Base-by-base conservation (phyloP, 2,797 vertebrate genomes). In the Pseudopleuronectes americanus region DNA sequence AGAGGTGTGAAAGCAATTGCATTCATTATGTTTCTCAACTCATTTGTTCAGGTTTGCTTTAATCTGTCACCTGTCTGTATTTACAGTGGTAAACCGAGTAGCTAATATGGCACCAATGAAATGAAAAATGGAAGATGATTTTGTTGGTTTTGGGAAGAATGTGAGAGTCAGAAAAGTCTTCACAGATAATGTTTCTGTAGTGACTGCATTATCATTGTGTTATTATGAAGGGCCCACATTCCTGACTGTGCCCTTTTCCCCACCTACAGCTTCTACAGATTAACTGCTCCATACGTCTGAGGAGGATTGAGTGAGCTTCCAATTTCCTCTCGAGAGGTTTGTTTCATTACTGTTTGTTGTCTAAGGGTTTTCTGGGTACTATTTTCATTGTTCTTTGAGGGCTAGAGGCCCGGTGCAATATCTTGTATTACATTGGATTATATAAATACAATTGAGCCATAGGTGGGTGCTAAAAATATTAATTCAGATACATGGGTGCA, bases 161-260 rank as follows among this genome's bases (percentile, higher is more conserved):
- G 8, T 21, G 22, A 23, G 57, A 63, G 65, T 16, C 13, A 57
- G 51, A 71, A n/a, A n/a, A 48, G 8, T 21, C 80, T 58, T 65
- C 48, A 41, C 51, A 64, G 57, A 19, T 71, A 58, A 36, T 38
- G 60, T 77, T 80, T 74, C 17, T 47, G 67, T 68, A 51, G 65
- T 63, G 31, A 21, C 47, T 51, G 59, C 54, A 49, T 52, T 55
- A 64, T 60, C 56, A 48, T 73, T 45, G 14, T 38, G 14, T 16
- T 8, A 48, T 19, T 45, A 45, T 6, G 0, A 31, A 22, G 26
- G 22, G 61, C 17, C 55, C 1, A 1, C 57, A 71, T 14, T 33
- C 47, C 47, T 72, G 64, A 72, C 60, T 54, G 54, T 54, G 53
- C 47, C 3, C 45, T 53, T 64, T 56, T 3, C 7, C 5, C 62